A percentile compares a stretch with the other conserved stretches of the same genome.
Evolutionary conservation across 1,140 invertebrate genomes (phyloP).

Genomic region (Bemisia tabaci): DNA sequence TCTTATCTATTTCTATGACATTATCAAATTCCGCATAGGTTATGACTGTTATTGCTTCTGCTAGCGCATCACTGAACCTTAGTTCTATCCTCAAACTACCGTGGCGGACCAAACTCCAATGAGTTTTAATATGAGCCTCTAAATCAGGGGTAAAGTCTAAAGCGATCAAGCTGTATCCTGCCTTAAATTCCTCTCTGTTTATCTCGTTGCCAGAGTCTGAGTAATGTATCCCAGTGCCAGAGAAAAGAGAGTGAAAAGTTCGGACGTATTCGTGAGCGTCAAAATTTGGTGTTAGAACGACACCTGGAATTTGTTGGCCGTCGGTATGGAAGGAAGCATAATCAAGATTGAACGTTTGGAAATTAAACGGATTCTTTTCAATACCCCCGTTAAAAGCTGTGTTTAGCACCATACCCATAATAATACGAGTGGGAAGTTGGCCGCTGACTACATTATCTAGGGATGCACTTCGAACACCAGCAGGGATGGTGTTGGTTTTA

Average conservation of each 20-base stretch:
- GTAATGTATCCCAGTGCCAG: too few species aligned
- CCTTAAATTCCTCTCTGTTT: slow-evolving; percentile 15
- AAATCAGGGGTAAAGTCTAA: slow-evolving; percentile 30
- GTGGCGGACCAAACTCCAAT: slow-evolving; percentile 28
- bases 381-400: slow-evolving; percentile 12
- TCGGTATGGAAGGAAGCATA: slow-evolving; percentile 28
- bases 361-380: slow-evolving; percentile 15
- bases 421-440: slow-evolving; percentile 13
- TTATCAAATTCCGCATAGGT: slow-evolving; percentile 29
- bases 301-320: slow-evolving; percentile 23
- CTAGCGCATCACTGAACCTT: slow-evolving; percentile 22
- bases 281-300: slow-evolving; percentile 20
- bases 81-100: slow-evolving; percentile 26
- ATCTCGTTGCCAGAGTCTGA: slow-evolving; percentile 25
- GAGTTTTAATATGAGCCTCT: slow-evolving; percentile 23
- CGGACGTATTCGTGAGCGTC: slow-evolving; percentile 16
- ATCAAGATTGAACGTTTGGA: slow-evolving; percentile 18
- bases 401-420: slow-evolving; percentile 18
- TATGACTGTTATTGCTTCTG: slow-evolving; percentile 25
- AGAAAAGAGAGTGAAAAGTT: slow-evolving; percentile 27
- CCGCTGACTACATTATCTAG: slow-evolving; percentile 27
- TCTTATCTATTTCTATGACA: slow-evolving; percentile 25
- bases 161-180: slow-evolving; percentile 23
- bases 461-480: slow-evolving; percentile 28
- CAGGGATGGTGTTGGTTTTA: slow-evolving; percentile 28